phyloP scores from a whole-genome alignment of 2,797 vertebrate genomes.

The Tapirus indicus region DNA sequence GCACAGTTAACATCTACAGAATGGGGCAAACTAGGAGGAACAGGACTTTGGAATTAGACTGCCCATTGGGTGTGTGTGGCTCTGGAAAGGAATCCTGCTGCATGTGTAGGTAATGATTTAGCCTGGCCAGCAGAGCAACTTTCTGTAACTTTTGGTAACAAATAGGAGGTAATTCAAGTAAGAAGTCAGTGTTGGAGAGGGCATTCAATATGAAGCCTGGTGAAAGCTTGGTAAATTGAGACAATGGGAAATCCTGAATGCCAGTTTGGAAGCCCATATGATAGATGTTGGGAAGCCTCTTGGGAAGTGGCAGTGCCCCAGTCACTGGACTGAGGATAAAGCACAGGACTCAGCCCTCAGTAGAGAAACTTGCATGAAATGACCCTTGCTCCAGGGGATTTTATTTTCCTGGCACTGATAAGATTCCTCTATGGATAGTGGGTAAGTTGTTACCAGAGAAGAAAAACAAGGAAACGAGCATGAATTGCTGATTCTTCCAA shows the following conservation, averaged over 20 bases:
- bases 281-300: neutral
- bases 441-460: constrained; percentile 58
- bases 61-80: fast-evolving
- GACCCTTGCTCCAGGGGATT: neutral
- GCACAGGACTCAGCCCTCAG: neutral
- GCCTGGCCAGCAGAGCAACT: neutral
- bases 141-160: constrained; percentile 50
- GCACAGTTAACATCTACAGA: neutral
- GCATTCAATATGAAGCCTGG: neutral
- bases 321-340: neutral
- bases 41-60: neutral
- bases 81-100: neutral
- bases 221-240: neutral
- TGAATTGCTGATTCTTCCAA: constrained; percentile 78
- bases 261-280: neutral
- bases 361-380: constrained; percentile 3
- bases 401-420: constrained; percentile 28
- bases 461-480: constrained; percentile 53
- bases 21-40: neutral
- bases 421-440: constrained; percentile 55
- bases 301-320: neutral
- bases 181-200: neutral
- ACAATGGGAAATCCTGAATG: neutral
- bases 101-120: neutral
- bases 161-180: neutral